phyloP scores from a whole-genome alignment of 2,797 vertebrate genomes.

The Myotis planiceps region DNA sequence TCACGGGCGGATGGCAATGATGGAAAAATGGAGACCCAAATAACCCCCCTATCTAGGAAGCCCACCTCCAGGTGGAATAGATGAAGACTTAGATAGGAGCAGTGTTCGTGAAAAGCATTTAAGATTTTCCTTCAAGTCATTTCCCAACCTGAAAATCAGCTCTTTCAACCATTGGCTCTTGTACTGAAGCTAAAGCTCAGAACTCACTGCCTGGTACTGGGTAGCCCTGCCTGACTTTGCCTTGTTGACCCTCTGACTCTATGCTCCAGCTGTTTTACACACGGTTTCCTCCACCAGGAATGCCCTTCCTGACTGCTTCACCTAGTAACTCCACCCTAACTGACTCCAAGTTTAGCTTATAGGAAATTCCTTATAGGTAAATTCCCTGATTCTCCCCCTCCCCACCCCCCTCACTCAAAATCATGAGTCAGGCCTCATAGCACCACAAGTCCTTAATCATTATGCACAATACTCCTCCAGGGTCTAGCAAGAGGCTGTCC shows the following conservation, averaged over 20 bases:
- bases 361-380: not conserved
- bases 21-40: not conserved
- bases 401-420: rapidly evolving
- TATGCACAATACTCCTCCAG: rapidly evolving
- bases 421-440: not conserved
- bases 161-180: not conserved
- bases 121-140: not conserved
- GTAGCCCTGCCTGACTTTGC: not conserved
- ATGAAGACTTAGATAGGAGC: not conserved
- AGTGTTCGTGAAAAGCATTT: not conserved
- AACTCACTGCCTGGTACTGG: not conserved
- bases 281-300: not conserved
- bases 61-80: not conserved
- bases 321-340: not conserved
- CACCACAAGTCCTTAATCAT: too few species aligned
- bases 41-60: not conserved
- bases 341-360: not conserved
- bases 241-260: not conserved
- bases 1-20: rapidly evolving
- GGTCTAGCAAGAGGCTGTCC: not conserved
- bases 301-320: not conserved
- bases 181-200: not conserved
- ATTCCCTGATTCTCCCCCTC: not conserved
- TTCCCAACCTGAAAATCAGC: not conserved
- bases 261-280: not conserved